Conservation (phyloP, 2,113 vertebrate species). For the Cynopterus brachyotis region DNA sequence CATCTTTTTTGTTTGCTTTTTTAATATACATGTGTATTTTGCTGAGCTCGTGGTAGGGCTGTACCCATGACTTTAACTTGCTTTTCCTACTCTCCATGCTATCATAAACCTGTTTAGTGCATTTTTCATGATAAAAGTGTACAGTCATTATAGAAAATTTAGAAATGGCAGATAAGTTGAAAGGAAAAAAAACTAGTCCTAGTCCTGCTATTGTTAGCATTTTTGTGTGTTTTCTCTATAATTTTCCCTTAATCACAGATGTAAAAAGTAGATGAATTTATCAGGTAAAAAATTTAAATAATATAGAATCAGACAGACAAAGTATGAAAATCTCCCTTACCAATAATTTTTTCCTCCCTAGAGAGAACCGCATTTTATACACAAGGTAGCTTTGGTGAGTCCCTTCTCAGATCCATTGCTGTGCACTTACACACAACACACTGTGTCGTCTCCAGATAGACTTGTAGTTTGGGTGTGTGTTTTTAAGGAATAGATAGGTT, state of each 20-base stretch:
- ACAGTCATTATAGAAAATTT: constrained; percentile 22
- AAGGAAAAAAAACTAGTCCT: constrained; percentile 11
- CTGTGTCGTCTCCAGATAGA: not conserved
- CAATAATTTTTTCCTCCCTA: not conserved
- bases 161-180: not conserved
- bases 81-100: not conserved
- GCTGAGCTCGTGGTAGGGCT: constrained; percentile 21
- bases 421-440: not conserved
- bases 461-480: not conserved
- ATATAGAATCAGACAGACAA: constrained; percentile 9
- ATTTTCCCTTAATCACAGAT: constrained; percentile 62
- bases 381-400: not conserved
- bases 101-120: not conserved
- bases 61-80: not conserved
- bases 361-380: not conserved
- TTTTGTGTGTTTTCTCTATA: constrained; percentile 31
- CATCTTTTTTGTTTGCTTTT: constrained; percentile 35
- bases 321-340: constrained; percentile 28
- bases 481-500: not conserved
- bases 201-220: constrained; percentile 9
- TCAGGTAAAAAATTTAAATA: constrained; percentile 59
- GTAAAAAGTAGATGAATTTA: constrained; percentile 49
- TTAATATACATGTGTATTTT: not conserved
- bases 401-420: not conserved
- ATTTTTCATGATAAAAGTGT: constrained; percentile 24